Base-by-base conservation (phyloP, 2,888 invertebrate species). In the Agriopis marginaria region DNA sequence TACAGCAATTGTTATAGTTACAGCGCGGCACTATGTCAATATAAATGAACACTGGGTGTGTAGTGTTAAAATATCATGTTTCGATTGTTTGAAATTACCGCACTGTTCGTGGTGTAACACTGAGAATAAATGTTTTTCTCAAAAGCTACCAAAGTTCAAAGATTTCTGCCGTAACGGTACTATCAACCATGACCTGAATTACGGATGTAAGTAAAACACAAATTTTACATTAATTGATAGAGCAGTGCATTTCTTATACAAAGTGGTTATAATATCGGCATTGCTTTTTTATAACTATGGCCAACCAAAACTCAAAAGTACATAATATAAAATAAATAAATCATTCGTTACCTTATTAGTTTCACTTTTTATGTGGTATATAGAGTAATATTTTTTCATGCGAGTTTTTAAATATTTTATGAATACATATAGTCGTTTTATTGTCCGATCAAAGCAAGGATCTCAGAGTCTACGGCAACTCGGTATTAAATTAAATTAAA, bases 51-150 rank as follows among this genome's bases (percentile, higher is more conserved):
- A 83, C 44, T 89, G 84, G 82, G 83, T 93, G 71, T 94, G 94
- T 73, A 79, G 75, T 50, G 86, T 92, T n/a, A 94, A 93, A 77
- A 79, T 64, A 10, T 82, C 86, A 3, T 94, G 94, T 74, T 66
- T 83, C n/a, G 86, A 88, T 39, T 94, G 94, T 75, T 80, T 94
- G 10, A 82, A 80, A 40, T 78, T 93, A 39, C 74, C 86, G 45
- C 93, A 92, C 66, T 94, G 94, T 79, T 87, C 92, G 6, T 94
- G 94, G 94, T 93, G 93, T 72, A 75, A 79, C 14, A 75, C 80
- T 6, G 83, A 88, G 65, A 86, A 81, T n/a, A 86, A 77, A 80
- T 94, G 93, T 72, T 93, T 87, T 76, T 90, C 92, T 7, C 83
- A 82, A 62, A 77, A 79, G 17, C 71, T 90, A 59, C 68, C 77